Percentiles rank a stretch among this genome's conserved stretches.
Evolutionary conservation across 2,888 invertebrate species (phyloP).

Genomic region (Oxycera nigricornis): DNA sequence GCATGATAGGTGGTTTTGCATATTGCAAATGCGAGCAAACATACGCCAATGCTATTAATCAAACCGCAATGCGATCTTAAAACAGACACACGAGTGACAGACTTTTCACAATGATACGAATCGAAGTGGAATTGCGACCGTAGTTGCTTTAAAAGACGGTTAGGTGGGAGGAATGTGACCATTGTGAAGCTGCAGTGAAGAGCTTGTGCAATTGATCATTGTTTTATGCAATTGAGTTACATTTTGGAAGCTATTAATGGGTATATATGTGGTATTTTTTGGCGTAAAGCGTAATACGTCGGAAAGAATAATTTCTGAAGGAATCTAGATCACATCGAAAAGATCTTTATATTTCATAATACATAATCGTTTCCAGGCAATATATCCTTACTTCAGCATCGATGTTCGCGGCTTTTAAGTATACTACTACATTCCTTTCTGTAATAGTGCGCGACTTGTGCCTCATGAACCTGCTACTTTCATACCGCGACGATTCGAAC

Average conservation of each 20-base stretch:
- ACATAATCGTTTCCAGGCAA: too few relatives aligned
- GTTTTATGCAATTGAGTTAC: not conserved
- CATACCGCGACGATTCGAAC: too few relatives aligned
- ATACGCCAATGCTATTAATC: conserved; percentile 16
- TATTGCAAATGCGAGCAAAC: conserved; percentile 15
- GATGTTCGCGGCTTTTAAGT: too few relatives aligned
- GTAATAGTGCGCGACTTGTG: too few relatives aligned
- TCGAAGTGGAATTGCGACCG: not conserved
- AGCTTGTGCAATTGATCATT: not conserved
- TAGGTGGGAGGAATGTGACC: not conserved
- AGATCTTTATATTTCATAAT: too few relatives aligned
- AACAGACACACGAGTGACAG: not conserved
- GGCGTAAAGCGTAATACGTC: not conserved
- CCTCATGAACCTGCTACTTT: too few relatives aligned
- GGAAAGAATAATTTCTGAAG: too few relatives aligned
- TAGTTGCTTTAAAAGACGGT: not conserved
- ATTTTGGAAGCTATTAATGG: not conserved
- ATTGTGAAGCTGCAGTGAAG: not conserved
- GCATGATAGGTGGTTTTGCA: not conserved
- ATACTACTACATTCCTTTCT: too few relatives aligned
- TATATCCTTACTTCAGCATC: too few relatives aligned
- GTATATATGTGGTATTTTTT: not conserved
- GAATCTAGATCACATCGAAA: too few relatives aligned
- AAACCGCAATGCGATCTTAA: not conserved
- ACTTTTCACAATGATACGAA: not conserved